Conservation (phyloP, 2,113 vertebrate genomes). For the Pollachius pollachius region DNA sequence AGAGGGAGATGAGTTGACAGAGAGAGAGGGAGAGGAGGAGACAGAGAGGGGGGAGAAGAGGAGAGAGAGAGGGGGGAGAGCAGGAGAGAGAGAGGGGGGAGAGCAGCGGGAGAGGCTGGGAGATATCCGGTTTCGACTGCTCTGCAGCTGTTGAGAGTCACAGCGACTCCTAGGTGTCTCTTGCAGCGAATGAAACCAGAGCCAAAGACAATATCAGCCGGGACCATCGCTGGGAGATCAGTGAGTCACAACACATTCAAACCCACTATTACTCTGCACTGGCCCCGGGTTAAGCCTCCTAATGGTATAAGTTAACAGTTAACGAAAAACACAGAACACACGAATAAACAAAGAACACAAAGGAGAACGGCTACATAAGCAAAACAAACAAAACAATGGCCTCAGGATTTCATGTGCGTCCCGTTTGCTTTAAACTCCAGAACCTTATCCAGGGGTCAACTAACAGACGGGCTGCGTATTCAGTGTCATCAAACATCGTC, state of each 20-base stretch:
- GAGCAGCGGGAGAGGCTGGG: constrained; percentile 37
- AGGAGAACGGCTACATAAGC: neutral
- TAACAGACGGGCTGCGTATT: too few species aligned
- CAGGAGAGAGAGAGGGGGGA: neutral
- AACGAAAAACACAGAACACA: neutral
- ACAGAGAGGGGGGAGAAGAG: neutral
- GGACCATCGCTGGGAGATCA: neutral
- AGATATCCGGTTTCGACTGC: neutral
- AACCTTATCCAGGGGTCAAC: too few species aligned
- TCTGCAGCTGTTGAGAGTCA: neutral
- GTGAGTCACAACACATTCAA: neutral
- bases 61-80: neutral
- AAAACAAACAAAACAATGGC: neutral
- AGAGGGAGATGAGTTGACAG: neutral
- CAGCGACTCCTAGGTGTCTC: neutral
- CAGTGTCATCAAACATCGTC: too few species aligned
- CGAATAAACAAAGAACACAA: neutral
- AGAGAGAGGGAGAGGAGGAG: neutral
- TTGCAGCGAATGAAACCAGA: neutral
- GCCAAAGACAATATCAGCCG: neutral
- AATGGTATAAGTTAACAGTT: neutral
- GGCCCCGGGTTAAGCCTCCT: neutral
- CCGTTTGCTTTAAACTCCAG: too few species aligned
- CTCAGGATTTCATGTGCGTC: neutral
- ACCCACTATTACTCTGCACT: neutral